Evolutionary conservation across 2,888 invertebrate species (phyloP).

Genomic region (Agonopterix subpropinquella): DNA sequence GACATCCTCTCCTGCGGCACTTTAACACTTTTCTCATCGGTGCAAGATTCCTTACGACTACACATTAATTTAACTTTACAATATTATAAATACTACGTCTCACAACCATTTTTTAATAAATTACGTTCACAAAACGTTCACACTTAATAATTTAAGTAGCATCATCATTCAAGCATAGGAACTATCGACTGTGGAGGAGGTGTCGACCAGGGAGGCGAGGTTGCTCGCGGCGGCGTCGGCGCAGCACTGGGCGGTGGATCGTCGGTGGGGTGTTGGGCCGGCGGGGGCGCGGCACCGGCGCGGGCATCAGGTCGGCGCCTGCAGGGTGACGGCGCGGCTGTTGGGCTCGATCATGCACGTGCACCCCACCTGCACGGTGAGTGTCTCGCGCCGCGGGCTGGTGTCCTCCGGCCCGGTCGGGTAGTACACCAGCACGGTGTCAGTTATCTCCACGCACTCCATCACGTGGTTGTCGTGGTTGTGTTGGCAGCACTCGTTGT

Average conservation of each 20-base stretch:
- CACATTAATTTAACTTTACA: too few relatives aligned
- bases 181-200: conserved; percentile 14
- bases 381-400: conserved; percentile 15
- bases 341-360: conserved; percentile 47
- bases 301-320: conserved; percentile 11
- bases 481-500: conserved; percentile 55
- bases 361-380: conserved; percentile 58
- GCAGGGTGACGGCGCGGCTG: conserved; percentile 10
- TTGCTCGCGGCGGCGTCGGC: conserved; percentile 11
- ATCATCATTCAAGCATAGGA: conserved; percentile 19
- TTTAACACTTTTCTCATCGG: too few relatives aligned
- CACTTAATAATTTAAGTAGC: conserved; percentile 7
- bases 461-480: conserved; percentile 39
- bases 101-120: conserved; percentile 4
- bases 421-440: conserved; percentile 56
- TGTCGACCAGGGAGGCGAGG: conserved; percentile 1
- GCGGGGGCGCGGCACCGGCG: neutral
- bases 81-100: neutral
- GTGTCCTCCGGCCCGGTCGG: conserved; percentile 13
- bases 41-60: too few relatives aligned
- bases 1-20: too few relatives aligned
- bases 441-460: conserved; percentile 58
- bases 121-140: conserved; percentile 6
- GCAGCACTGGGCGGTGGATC: conserved; percentile 3
- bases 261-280: neutral